phyloP scores from a whole-genome alignment of 2,113 vertebrate species.

The Noturus placidus region DNA sequence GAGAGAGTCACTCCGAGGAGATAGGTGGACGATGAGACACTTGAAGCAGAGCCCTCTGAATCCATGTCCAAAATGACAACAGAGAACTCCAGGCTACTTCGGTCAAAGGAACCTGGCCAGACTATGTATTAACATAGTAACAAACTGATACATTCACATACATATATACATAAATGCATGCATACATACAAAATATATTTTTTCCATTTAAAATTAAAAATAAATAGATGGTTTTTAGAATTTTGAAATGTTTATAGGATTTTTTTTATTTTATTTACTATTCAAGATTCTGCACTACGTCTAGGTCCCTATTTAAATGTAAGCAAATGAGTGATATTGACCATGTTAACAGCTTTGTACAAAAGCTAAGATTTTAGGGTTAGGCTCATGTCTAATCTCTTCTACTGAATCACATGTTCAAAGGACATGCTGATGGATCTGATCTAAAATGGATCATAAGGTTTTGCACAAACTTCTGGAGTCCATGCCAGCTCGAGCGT shows the following conservation, averaged over 20 bases:
- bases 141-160: neutral
- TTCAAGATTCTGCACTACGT: neutral
- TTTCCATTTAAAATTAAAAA: neutral
- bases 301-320: neutral
- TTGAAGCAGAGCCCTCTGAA: slow-evolving; percentile 19
- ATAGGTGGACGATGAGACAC: slow-evolving; percentile 36
- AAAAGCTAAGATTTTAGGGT: neutral
- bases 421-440: neutral
- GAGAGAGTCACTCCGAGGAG: neutral
- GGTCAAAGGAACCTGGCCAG: neutral
- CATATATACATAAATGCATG: neutral
- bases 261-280: no score
- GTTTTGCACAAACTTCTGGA: neutral
- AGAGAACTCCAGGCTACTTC: neutral
- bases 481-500: neutral
- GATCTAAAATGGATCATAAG: neutral
- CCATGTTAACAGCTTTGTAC: neutral
- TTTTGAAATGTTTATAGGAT: neutral
- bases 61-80: slow-evolving; percentile 1
- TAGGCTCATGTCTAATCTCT: neutral
- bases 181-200: neutral
- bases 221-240: neutral
- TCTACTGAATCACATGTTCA: neutral
- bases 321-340: neutral
- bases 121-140: neutral